Evolutionary conservation across 2,888 invertebrate genomes (phyloP).

Genomic region (Dasysyrphus albostriatus): DNA sequence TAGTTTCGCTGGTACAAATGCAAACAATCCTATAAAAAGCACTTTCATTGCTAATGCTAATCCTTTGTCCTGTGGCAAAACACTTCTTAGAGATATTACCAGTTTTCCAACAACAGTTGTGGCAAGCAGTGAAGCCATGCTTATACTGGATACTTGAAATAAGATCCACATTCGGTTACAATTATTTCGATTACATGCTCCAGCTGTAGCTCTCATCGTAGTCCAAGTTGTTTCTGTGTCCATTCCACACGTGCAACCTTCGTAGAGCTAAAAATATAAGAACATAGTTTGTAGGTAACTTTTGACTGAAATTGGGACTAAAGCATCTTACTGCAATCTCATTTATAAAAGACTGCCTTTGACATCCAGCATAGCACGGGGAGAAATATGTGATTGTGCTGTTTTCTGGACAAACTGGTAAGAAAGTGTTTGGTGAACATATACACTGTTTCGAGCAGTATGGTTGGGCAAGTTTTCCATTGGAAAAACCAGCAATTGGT

Average conservation of each 20-base stretch:
- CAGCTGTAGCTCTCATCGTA: slow-evolving; percentile 84
- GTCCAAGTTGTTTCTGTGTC: slow-evolving; percentile 77
- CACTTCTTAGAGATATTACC: slow-evolving; percentile 85
- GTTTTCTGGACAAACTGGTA: slow-evolving; percentile 87
- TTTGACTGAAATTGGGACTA: background rate
- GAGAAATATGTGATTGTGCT: slow-evolving; percentile 87
- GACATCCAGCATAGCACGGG: slow-evolving; percentile 90
- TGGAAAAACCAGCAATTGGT: slow-evolving; percentile 84
- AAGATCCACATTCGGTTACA: slow-evolving; percentile 85
- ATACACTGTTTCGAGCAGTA: slow-evolving; percentile 86
- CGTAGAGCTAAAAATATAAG: slow-evolving; percentile 83
- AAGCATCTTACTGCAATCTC: slow-evolving; percentile 80
- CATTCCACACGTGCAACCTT: slow-evolving; percentile 85
- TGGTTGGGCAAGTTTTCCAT: slow-evolving; percentile 83
- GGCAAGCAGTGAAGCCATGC: slow-evolving; percentile 83
- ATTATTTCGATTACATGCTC: slow-evolving; percentile 85
- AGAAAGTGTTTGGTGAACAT: slow-evolving; percentile 85
- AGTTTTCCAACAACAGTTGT: slow-evolving; percentile 84
- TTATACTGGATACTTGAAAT: slow-evolving; percentile 84
- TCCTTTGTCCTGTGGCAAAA: slow-evolving; percentile 87
- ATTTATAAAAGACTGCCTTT: slow-evolving; percentile 82
- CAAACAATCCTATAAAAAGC: slow-evolving; percentile 85
- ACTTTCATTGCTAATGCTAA: slow-evolving; percentile 86
- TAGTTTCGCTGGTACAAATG: slow-evolving; percentile 87
- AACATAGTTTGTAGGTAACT: background rate